Evolutionary conservation across 2,113 vertebrate species (phyloP), one percentile per base, ranked within the genome.

Genomic region (Haplochromis vanheusdeni): DNA sequence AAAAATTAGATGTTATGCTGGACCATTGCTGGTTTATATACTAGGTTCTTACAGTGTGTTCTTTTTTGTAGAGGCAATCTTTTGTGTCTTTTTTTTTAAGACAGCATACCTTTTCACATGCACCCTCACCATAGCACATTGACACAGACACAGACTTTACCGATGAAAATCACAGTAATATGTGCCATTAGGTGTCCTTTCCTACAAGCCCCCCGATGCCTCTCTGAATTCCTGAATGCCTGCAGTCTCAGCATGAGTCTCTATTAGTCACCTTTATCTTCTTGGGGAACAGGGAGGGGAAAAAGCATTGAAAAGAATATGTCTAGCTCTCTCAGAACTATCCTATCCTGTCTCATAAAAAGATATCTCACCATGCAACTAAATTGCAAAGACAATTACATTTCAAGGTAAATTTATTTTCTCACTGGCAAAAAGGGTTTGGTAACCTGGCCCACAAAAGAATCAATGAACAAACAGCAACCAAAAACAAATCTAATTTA

Each of bases 131-230:
- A 49, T 49, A 23, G 60, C 47, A 81, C 58, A 40, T 13, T 23
- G 58, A 51, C 40, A 31, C 47, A 47, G 52, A 60, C 37, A 8
- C 60, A 56, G 65, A 49, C 52, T 45, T 65, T 45, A 16, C 33
- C 2, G 4, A 21, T 56, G 58, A 83, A 89, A 90, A 90, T 89
- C n/a, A 80, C 54, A 49, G 42, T 79, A 85, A 91, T 93, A 79
- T 91, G 31, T 58, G 68, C 79, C 80, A 92, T 88, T 89, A 90
- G 55, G 55, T 85, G 87, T 93, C 68, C 28, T 80, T 86, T 77
- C 42, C 80, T 31, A 42, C 60, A 83, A 81, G 31, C 68, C 56
- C 75, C 62, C n/a, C 4, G 33, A 79, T 47, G 16, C 17, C 13
- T 83, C 21, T 58, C 8, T 79, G 54, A 89, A 79, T 84, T 60